Base-by-base conservation (phyloP, 2,113 vertebrate species). In the Coturnix japonica region DNA sequence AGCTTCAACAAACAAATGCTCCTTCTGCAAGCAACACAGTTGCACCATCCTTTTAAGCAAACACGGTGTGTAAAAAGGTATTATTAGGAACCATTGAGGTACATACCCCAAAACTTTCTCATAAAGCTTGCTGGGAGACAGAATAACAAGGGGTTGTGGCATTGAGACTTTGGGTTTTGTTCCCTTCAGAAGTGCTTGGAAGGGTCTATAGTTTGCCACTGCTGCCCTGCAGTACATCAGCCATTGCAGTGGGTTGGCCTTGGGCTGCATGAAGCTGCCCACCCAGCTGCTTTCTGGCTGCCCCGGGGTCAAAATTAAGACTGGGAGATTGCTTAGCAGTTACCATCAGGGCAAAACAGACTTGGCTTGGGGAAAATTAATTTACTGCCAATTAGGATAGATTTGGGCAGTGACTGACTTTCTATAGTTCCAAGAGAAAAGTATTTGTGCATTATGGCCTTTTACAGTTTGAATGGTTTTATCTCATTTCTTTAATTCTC, bases 161-260 rank as follows among this genome's bases (percentile, higher is more conserved):
- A 54, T 25, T 70, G 13, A 25, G 44, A 11, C 20, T 76, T 35
- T 18, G 30, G 11, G 26, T 2, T 41, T 59, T 81, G 33, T 31
- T 28, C 39, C 11, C 46, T 70, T 41, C 22, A 8, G 7, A 60
- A 9, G 43, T 59, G 63, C 35, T 9, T 0, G 2, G 25, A 41
- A 41, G 2, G 28, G 33, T 54, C 33, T 30, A 3, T 3, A 1
- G 43, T 10, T 8, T 11, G 3, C 3, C 16, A 28, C 60, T 5
- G 7, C 60, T 39, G 23, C 25, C 16, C 60, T 39, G 60, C 7
- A 63, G 37, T 5, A 11, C 10, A 1, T 13, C 3, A 22, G 23
- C 8, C 6, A 4, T 0, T 9, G 20, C 16, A 33, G 23, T 25
- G 33, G 39, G 53, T 16, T 73, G 30, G 26, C 25, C 21, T 7